Conservation (phyloP, 2,888 invertebrate species). For the Watsonalla binaria region DNA sequence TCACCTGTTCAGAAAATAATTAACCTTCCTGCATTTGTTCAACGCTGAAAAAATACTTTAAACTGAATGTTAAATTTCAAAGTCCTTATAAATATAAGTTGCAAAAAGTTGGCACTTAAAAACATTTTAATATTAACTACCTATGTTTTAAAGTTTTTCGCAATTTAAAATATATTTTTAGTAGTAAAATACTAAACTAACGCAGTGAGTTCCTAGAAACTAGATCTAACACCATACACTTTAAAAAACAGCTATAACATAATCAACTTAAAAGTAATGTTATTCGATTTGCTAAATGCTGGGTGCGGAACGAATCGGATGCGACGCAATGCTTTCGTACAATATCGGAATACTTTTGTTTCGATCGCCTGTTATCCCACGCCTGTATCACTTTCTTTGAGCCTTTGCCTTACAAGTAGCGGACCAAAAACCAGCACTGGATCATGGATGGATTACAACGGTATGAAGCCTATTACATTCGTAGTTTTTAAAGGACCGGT, state of each 20-base stretch:
- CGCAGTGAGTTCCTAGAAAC: too few species aligned
- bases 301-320: constrained; percentile 20
- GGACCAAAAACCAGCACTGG: constrained; percentile 47
- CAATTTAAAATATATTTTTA: too few species aligned
- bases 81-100: too few species aligned
- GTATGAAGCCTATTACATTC: constrained; percentile 36
- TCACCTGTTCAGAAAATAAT: not conserved
- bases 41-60: not conserved
- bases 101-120: too few species aligned
- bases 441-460: constrained; percentile 48
- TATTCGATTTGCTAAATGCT: constrained; percentile 22
- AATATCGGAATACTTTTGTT: constrained; percentile 36
- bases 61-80: too few species aligned
- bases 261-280: constrained; percentile 12
- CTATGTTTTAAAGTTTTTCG: too few species aligned
- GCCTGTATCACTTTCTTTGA: constrained; percentile 54
- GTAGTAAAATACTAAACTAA: too few species aligned
- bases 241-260: not conserved
- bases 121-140: too few species aligned
- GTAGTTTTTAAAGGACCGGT: constrained; percentile 26
- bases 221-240: not conserved
- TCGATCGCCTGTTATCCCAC: constrained; percentile 55
- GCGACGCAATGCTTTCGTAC: constrained; percentile 25
- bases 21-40: not conserved
- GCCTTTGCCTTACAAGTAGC: constrained; percentile 30